Base-by-base conservation (phyloP, 2,797 vertebrate genomes). In the Lateolabrax maculatus region DNA sequence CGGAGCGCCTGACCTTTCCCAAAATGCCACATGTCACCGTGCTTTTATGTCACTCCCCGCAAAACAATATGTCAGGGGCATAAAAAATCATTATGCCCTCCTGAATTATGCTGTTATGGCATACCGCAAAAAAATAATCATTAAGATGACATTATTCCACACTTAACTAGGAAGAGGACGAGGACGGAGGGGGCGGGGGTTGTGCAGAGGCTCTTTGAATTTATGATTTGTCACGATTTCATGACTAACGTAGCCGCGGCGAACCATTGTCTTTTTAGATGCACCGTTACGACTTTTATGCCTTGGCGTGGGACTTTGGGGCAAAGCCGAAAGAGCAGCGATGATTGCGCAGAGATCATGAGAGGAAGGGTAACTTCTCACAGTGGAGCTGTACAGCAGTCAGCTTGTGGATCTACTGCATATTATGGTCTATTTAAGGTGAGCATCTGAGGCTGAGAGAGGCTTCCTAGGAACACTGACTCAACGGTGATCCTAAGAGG, bases 21-120 rank as follows among this genome's bases (percentile, higher is more conserved):
- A 93, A 99, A 99, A 99, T 99, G 98, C 97, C 98, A 99, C 97
- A 97, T 98, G 97, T 98, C 98, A 98, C 95, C 89, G 94, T 96
- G 96, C 97, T 98, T 99, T 99, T 99, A 99, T 97, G 98, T 99
- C 98, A 98, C 96, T 97, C 96, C 95, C 96, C 92, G 88, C 93
- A 94, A 97, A 97, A 98, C 97, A 98, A 97, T 97, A 97, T 98
- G 96, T 97, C 97, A 98, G 94, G 96, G 96, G 95, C 97, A 98
- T 98, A 98, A 98, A 96, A 98, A 98, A 98, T 98, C 96, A 95
- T 97, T 98, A 98, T 95, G 94, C 96, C 95, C 96, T 84, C 85
- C 91, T 92, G 93, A 97, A 98, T 95, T 95, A 96, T 96, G 94
- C 96, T 95, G 95, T 91, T 96, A 93, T 92, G 93, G 91, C 92